phyloP scores from a whole-genome alignment of 2,113 vertebrate genomes.

The Uria lomvia region DNA sequence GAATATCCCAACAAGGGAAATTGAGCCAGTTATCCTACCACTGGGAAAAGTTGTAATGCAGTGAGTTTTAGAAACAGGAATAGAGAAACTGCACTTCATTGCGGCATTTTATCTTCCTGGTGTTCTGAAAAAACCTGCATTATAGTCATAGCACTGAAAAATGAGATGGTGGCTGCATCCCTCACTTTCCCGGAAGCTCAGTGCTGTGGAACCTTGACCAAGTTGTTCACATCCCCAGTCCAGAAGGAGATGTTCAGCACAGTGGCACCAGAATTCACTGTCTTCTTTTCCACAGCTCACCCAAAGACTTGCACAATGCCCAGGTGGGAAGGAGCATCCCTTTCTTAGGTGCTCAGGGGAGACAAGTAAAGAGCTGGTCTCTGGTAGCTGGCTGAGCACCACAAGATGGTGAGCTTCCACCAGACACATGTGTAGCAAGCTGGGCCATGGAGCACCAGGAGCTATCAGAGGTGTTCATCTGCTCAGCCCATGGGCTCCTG shows the following conservation, averaged over 20 bases:
- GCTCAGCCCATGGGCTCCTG: fast-evolving
- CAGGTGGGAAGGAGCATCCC: neutral
- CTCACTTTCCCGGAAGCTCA: neutral
- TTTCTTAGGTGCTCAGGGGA: neutral
- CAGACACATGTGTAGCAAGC: neutral
- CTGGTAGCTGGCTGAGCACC: neutral
- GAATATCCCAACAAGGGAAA: neutral
- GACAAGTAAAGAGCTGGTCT: neutral
- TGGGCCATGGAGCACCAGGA: neutral
- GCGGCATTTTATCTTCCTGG: neutral
- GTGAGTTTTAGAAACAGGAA: neutral
- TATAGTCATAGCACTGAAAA: neutral
- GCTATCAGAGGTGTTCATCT: neutral
- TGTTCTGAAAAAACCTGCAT: neutral
- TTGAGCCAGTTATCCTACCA: neutral
- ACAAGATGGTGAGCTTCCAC: neutral
- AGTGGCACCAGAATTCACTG: neutral
- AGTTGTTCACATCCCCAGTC: neutral
- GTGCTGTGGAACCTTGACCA: neutral
- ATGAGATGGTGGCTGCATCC: neutral
- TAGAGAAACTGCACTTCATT: neutral
- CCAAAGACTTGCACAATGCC: neutral
- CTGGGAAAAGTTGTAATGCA: neutral
- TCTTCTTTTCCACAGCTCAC: neutral
- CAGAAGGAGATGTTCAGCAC: neutral